Percentiles rank a stretch among this genome's conserved stretches.
Evolutionary conservation across 1,140 invertebrate species (phyloP).

Genomic region (Ips nitidus): DNA sequence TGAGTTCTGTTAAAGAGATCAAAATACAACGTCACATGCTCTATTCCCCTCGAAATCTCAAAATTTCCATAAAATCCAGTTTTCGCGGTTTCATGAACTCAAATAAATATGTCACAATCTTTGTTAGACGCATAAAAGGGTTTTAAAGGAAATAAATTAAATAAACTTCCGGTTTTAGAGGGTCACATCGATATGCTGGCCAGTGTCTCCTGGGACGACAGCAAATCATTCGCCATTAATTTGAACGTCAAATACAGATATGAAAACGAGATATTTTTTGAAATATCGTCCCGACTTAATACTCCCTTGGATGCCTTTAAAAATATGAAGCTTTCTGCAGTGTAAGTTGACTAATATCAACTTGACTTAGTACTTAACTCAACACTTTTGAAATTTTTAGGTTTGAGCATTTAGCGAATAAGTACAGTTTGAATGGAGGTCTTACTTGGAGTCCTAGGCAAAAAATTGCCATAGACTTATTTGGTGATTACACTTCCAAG

Average conservation of each 20-base stretch:
- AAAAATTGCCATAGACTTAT: conserved; percentile 56
- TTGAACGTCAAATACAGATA: conserved; percentile 57
- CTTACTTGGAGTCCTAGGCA: conserved; percentile 63
- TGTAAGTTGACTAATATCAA: conserved; percentile 53
- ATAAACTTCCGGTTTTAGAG: conserved; percentile 28
- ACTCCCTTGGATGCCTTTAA: conserved; percentile 76
- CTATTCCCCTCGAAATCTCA: too few species aligned
- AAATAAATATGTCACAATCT: too few species aligned
- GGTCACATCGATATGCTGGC: conserved; percentile 43
- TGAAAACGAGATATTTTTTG: conserved; percentile 44
- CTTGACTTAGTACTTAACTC: neutral
- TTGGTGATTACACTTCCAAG: conserved; percentile 52
- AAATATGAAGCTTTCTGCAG: conserved; percentile 64
- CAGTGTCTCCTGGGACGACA: conserved; percentile 60
- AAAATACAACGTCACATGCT: too few species aligned
- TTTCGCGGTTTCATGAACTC: too few species aligned
- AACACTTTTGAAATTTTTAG: conserved; percentile 42
- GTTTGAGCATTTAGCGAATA: conserved; percentile 50
- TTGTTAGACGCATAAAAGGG: neutral
- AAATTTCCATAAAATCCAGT: too few species aligned
- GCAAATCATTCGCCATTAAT: conserved; percentile 56
- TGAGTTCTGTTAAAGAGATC: too few species aligned
- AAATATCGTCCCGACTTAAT: conserved; percentile 55
- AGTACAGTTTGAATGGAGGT: conserved; percentile 51
- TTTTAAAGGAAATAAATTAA: conserved; percentile 16